phyloP scores from a whole-genome alignment of 2,113 vertebrate genomes.

The Gavia stellata region DNA sequence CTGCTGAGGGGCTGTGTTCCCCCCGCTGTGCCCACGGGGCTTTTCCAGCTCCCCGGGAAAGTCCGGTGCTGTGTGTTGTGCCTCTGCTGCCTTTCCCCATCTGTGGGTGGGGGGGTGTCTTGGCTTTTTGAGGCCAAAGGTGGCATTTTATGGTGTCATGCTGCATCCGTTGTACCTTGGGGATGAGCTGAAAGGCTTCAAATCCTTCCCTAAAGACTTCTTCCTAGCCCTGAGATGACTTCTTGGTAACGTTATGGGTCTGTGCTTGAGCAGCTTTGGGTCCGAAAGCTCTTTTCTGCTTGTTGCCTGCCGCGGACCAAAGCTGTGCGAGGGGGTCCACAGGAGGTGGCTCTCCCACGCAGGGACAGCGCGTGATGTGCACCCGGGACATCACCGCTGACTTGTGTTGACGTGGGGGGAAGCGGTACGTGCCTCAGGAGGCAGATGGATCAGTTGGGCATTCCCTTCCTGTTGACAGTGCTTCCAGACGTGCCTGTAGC shows the following conservation, averaged over 20 bases:
- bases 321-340: fast-evolving
- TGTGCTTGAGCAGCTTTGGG: not conserved
- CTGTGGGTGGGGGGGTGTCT: not conserved
- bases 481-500: not conserved
- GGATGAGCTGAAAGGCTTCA: not conserved
- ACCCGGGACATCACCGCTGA: fast-evolving
- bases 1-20: not conserved
- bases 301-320: not conserved
- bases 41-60: not conserved
- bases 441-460: not conserved
- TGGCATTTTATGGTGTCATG: fast-evolving
- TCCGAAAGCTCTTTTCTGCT: not conserved
- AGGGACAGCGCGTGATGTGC: not conserved
- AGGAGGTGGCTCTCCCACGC: not conserved
- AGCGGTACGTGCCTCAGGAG: fast-evolving
- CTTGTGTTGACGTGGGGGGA: not conserved
- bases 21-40: fast-evolving
- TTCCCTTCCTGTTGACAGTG: constrained; percentile 5
- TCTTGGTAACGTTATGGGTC: fast-evolving
- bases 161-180: not conserved
- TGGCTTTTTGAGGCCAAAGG: not conserved
- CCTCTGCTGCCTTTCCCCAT: not conserved
- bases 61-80: not conserved
- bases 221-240: not conserved
- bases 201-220: not conserved